Percentiles rank a stretch among this genome's conserved stretches.
Evolutionary conservation across 2,888 invertebrate genomes (phyloP).

Genomic region (Metopia argyrocephala): DNA sequence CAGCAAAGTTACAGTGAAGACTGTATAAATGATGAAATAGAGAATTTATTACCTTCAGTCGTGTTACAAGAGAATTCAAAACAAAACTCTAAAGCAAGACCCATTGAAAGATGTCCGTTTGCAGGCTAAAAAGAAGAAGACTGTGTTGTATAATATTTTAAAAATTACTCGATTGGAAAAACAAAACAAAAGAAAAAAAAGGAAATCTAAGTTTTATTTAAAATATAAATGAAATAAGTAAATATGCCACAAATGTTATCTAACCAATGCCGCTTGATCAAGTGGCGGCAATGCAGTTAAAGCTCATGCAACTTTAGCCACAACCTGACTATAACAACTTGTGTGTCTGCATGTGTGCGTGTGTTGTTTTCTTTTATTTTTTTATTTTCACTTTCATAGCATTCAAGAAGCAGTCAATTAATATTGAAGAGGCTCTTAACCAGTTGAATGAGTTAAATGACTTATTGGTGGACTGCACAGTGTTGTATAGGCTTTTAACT

Average conservation of each 20-base stretch:
- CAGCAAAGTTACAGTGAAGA: too few species aligned
- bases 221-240: not conserved
- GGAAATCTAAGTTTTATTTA: conserved; percentile 1
- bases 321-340: not conserved
- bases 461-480: not conserved
- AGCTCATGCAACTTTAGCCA: conserved; percentile 29
- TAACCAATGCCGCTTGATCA: conserved; percentile 42
- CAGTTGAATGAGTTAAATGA: conserved; percentile 37
- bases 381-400: too few species aligned
- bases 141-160: too few species aligned
- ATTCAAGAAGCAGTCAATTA: conserved; percentile 47
- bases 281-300: conserved; percentile 31
- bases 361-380: conserved; percentile 21
- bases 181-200: not conserved
- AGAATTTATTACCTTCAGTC: too few species aligned
- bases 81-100: too few species aligned
- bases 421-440: conserved; percentile 60
- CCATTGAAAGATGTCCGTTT: too few species aligned
- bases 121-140: too few species aligned
- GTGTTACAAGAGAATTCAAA: too few species aligned
- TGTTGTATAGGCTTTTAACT: conserved; percentile 12
- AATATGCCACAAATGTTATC: conserved; percentile 41
- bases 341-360: not conserved
- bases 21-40: too few species aligned
- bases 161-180: not conserved